Percentiles rank a stretch among this genome's conserved stretches.
These are phyloP conservation scores for Fukomys damarensis DNA, from an alignment of 2,113 vertebrate genomes.

Conservation along the genomic window DNA sequence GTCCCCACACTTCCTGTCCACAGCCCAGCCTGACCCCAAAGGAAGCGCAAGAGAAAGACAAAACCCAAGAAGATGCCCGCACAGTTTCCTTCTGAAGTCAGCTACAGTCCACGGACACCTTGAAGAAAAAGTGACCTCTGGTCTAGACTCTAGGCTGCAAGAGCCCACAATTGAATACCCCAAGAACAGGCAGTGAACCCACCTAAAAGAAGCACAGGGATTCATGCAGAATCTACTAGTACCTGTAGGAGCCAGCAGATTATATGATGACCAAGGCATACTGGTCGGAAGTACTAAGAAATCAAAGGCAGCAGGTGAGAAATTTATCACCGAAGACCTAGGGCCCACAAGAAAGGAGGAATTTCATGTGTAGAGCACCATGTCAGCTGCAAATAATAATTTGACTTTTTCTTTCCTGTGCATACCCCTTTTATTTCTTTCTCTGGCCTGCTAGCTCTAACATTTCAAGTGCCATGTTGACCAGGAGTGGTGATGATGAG, in stretches of 20 bases:
- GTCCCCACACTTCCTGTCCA: no score
- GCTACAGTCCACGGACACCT: not conserved
- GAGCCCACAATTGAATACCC: not conserved
- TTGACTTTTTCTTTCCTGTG: no score
- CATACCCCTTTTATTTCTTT: no score
- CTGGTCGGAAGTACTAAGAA: not conserved
- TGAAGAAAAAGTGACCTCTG: not conserved
- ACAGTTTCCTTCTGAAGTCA: no score
- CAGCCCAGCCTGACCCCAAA: not conserved
- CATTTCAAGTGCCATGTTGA: no score
- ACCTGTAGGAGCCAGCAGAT: no score
- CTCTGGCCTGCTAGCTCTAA: no score
- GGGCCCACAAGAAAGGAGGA: not conserved
- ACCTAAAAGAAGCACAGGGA: not conserved
- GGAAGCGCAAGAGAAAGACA: not conserved
- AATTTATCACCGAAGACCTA: not conserved
- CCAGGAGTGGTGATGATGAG: no score
- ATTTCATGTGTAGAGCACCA: not conserved
- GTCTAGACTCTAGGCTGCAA: not conserved
- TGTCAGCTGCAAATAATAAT: no score
- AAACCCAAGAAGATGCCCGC: rapidly evolving
- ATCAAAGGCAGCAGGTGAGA: not conserved
- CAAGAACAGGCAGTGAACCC: not conserved
- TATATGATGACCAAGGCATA: no score
- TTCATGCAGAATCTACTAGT: not conserved